Conservation (phyloP, 2,113 vertebrate genomes). For the Cacatua alba region DNA sequence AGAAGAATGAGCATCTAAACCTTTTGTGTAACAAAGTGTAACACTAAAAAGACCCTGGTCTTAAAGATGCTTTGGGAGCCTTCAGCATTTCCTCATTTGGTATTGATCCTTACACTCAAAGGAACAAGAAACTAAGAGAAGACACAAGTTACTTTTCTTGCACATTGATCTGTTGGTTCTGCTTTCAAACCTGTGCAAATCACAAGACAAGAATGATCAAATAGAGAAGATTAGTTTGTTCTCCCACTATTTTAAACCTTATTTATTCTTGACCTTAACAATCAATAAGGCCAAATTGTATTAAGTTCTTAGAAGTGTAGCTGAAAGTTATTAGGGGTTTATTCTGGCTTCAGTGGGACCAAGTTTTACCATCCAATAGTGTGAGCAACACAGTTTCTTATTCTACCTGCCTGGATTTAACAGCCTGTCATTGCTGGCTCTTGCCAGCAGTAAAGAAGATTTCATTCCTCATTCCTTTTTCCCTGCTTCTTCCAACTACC, state of each 20-base stretch:
- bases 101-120: background rate
- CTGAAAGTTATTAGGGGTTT: background rate
- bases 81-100: background rate
- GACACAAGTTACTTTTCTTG: background rate
- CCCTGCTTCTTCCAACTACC: background rate
- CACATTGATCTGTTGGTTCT: background rate
- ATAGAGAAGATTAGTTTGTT: background rate
- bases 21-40: background rate
- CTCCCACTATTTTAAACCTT: background rate
- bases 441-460: background rate
- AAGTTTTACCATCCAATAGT: background rate
- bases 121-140: background rate
- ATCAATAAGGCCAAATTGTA: background rate
- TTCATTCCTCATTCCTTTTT: background rate
- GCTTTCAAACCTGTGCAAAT: background rate
- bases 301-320: background rate
- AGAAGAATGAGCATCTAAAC: background rate
- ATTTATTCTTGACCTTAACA: background rate
- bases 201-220: background rate
- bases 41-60: background rate
- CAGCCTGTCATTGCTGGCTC: background rate
- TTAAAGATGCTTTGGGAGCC: background rate
- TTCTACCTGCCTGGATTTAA: background rate
- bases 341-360: background rate
- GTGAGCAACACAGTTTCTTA: background rate